A percentile compares a stretch with the other conserved stretches of the same genome.
Evolutionary conservation across 2,888 invertebrate genomes (phyloP).

Genomic region (Tetranychus truncatus): DNA sequence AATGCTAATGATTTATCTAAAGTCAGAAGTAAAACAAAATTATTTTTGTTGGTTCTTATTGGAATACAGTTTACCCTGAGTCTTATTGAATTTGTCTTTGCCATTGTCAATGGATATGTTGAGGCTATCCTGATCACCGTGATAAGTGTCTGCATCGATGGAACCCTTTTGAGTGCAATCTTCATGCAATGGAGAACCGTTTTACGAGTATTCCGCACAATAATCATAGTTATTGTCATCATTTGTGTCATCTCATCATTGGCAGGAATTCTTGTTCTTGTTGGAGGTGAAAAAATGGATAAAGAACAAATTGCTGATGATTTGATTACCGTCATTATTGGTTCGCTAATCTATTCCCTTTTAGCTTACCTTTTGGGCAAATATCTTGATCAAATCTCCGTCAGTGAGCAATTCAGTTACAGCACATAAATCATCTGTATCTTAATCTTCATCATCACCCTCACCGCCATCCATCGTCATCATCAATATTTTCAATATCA

Average conservation of each 20-base stretch:
- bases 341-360: constrained; percentile 7
- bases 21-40: constrained; percentile 5
- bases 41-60: not conserved
- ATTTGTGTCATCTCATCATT: constrained; percentile 9
- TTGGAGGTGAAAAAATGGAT: constrained; percentile 8
- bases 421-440: not conserved
- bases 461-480: not conserved
- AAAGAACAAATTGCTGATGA: constrained; percentile 4
- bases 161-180: constrained; percentile 1
- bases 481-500: not conserved
- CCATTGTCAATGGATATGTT: constrained; percentile 8
- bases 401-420: constrained; percentile 11
- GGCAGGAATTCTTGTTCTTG: not conserved
- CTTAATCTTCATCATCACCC: not conserved
- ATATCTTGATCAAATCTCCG: constrained; percentile 7
- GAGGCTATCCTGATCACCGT: constrained; percentile 8
- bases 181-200: constrained; percentile 8
- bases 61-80: not conserved
- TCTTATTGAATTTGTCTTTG: not conserved
- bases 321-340: not conserved
- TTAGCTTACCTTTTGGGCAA: constrained; percentile 1
- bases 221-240: constrained; percentile 1
- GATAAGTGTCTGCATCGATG: constrained; percentile 1
- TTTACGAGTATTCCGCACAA: constrained; percentile 2
- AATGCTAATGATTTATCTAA: not conserved